Evolutionary conservation across 2,113 vertebrate genomes (phyloP).

Genomic region (Thryonomys swinderianus): DNA sequence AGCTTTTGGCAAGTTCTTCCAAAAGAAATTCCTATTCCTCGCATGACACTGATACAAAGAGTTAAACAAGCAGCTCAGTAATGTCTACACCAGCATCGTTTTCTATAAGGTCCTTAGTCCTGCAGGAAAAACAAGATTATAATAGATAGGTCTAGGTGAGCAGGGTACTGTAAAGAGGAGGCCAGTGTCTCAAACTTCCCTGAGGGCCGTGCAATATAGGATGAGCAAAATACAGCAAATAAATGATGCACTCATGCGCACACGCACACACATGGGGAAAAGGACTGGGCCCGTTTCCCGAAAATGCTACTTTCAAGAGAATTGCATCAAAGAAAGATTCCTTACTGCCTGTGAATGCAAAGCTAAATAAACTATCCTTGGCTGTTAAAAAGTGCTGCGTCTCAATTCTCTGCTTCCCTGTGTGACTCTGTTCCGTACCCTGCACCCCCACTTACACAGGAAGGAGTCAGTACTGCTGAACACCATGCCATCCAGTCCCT

Average conservation of each 20-base stretch:
- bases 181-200: fast-evolving
- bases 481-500: fast-evolving
- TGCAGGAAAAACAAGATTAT: fast-evolving
- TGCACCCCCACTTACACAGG: fast-evolving
- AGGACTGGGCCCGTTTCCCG: fast-evolving
- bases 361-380: not conserved
- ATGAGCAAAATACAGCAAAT: fast-evolving
- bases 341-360: too few relatives aligned
- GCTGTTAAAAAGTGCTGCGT: not conserved
- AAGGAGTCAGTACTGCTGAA: too few relatives aligned
- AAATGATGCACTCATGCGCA: fast-evolving
- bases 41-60: not conserved
- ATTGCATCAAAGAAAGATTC: fast-evolving
- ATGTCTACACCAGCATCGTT: fast-evolving
- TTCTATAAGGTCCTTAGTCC: fast-evolving
- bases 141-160: fast-evolving
- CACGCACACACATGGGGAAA: not conserved
- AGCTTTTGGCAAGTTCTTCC: not conserved
- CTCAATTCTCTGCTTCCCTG: fast-evolving
- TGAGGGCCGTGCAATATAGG: fast-evolving
- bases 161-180: not conserved
- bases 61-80: not conserved
- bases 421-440: fast-evolving
- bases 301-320: fast-evolving
- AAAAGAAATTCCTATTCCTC: not conserved